phyloP scores from a whole-genome alignment of 92 coral and sea anemone species.

The Palythoa grandis region DNA sequence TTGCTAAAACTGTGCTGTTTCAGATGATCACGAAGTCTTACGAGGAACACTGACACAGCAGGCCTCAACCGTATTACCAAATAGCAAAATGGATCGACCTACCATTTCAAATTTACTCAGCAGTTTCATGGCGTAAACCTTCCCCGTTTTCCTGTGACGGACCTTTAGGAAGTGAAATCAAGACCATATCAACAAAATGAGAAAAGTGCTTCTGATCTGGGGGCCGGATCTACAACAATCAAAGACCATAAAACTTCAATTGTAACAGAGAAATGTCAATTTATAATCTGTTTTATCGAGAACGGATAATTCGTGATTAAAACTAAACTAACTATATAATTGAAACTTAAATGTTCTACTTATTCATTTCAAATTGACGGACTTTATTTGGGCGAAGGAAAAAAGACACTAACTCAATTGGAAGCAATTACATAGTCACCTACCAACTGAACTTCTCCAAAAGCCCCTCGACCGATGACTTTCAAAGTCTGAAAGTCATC shows the following conservation, averaged over 20 bases:
- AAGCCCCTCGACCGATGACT: slow-evolving; percentile 99
- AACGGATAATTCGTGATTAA: slow-evolving; percentile 30
- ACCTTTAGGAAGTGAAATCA: slow-evolving; percentile 69
- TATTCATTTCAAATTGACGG: slow-evolving; percentile 5
- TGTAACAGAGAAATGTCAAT: neutral
- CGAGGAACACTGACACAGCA: slow-evolving; percentile 14
- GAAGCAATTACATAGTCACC: slow-evolving; percentile 36
- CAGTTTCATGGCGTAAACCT: slow-evolving; percentile 96
- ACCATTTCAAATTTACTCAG: slow-evolving; percentile 99
- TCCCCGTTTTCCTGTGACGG: slow-evolving; percentile 73
- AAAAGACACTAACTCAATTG: slow-evolving; percentile 10
- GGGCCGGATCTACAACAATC: slow-evolving; percentile 5
- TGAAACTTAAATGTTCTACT: slow-evolving; percentile 33
- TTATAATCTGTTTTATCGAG: slow-evolving; percentile 43
- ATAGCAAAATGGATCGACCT: slow-evolving; percentile 48
- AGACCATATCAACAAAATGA: slow-evolving; percentile 14
- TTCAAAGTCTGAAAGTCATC: slow-evolving; percentile 89
- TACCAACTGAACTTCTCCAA: slow-evolving; percentile 99
- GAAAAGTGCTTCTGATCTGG: neutral
- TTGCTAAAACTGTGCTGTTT: slow-evolving; percentile 37
- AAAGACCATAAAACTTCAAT: slow-evolving; percentile 5
- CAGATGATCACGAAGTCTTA: slow-evolving; percentile 21
- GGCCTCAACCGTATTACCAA: slow-evolving; percentile 15
- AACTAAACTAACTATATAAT: slow-evolving; percentile 36
- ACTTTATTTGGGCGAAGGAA: neutral